phyloP scores from a whole-genome alignment of 2,113 vertebrate species.

The Neolamprologus modestus region DNA sequence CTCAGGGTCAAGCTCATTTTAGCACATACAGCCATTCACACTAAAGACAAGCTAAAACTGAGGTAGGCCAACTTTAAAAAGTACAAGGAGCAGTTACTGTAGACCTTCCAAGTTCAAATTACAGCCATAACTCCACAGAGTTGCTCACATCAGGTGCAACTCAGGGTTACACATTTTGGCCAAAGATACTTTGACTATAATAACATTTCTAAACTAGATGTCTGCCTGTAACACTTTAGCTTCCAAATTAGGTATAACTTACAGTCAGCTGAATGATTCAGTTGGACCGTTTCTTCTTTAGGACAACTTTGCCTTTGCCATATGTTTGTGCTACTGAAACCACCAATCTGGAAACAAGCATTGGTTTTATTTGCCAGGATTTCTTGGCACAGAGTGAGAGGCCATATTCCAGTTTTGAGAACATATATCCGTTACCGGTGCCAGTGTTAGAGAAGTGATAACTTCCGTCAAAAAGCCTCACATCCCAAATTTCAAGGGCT shows the following conservation, averaged over 20 bases:
- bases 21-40: not conserved
- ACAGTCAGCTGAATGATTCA: not conserved
- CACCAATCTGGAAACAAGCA: not conserved
- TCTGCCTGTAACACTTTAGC: not conserved
- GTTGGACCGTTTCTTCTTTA: not conserved
- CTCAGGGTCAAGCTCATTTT: not conserved
- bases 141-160: not conserved
- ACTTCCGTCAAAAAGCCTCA: not conserved
- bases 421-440: conserved; percentile 1
- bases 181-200: not conserved
- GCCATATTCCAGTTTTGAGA: not conserved
- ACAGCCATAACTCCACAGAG: not conserved
- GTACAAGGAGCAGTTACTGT: not conserved
- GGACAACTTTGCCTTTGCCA: not conserved
- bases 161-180: not conserved
- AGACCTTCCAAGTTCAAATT: not conserved
- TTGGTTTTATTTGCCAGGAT: not conserved
- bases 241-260: not conserved
- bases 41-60: not conserved
- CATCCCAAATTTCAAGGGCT: conserved; percentile 7
- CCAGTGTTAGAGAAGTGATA: conserved; percentile 19
- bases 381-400: conserved; percentile 19
- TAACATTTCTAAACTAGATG: not conserved
- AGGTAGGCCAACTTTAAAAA: not conserved
- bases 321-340: not conserved